Conservation (phyloP, 1,140 invertebrate species). For the Drosophila bifasciata region DNA sequence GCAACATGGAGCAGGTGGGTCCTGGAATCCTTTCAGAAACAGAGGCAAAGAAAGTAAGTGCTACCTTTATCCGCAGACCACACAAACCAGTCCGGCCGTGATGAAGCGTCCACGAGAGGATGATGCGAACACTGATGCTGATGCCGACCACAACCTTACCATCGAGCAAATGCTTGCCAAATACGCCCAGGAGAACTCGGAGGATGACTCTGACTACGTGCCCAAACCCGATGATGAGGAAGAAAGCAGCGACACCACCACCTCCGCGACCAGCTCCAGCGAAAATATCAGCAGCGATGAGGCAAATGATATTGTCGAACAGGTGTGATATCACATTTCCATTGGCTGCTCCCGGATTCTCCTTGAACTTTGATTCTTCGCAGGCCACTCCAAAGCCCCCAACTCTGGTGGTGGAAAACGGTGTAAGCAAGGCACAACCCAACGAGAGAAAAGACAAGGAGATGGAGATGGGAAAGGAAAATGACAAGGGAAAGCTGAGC, state of each 20-base stretch:
- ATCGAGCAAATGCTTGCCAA: slow-evolving; percentile 70
- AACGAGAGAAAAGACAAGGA: slow-evolving; percentile 3
- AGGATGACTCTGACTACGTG: slow-evolving; percentile 77
- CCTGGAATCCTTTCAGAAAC: no score
- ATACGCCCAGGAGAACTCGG: slow-evolving; percentile 74
- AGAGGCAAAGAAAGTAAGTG: no score
- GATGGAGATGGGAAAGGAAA: slow-evolving; percentile 22
- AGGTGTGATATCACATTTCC: slow-evolving; percentile 20
- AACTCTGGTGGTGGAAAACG: slow-evolving; percentile 28
- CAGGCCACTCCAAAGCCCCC: slow-evolving; percentile 19
- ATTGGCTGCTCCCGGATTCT: not conserved
- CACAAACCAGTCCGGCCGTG: slow-evolving; percentile 18
- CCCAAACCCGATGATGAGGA: slow-evolving; percentile 52
- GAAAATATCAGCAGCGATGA: slow-evolving; percentile 47
- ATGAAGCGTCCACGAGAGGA: slow-evolving; percentile 62
- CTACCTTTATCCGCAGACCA: not conserved
- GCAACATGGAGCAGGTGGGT: slow-evolving; percentile 35
- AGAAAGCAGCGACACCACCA: slow-evolving; percentile 22
- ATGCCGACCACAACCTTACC: slow-evolving; percentile 54
- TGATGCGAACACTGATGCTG: slow-evolving; percentile 17
- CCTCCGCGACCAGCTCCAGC: slow-evolving; percentile 34
- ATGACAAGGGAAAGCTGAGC: slow-evolving; percentile 33
- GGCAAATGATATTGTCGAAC: slow-evolving; percentile 12
- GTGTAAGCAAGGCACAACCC: slow-evolving; percentile 30
- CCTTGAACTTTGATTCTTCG: not conserved